phyloP scores from a whole-genome alignment of 2,113 vertebrate species.

The Nyctibius bracteatus region DNA sequence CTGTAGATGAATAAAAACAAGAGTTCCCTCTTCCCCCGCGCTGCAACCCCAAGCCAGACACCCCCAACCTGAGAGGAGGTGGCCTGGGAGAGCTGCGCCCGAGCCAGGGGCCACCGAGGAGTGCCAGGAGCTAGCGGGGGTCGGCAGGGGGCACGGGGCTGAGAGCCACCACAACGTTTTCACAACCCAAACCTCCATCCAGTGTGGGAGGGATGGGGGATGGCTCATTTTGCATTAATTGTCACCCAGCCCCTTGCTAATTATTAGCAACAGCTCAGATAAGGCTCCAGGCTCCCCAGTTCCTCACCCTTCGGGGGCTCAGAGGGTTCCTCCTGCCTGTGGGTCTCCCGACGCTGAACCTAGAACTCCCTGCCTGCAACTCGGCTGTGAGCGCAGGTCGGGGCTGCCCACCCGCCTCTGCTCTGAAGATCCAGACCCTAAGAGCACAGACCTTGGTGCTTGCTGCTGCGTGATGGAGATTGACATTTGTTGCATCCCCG shows the following conservation, averaged over 20 bases:
- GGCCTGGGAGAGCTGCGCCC: not conserved
- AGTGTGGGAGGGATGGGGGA: not conserved
- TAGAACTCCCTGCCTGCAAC: not conserved
- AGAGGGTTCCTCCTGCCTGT: not conserved
- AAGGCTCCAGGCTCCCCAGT: not conserved
- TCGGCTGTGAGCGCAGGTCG: not conserved
- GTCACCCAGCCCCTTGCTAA: conserved; percentile 8
- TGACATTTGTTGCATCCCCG: not conserved
- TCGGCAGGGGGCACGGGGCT: not conserved
- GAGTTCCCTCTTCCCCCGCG: not conserved
- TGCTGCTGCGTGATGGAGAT: not conserved
- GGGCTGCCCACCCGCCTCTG: not conserved
- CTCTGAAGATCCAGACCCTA: not conserved
- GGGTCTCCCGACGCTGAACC: not conserved
- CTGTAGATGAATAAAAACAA: conserved; percentile 28
- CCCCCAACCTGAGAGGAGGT: not conserved
- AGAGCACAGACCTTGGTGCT: not conserved
- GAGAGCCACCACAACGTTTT: not conserved
- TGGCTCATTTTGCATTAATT: conserved; percentile 26
- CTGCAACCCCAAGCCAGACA: not conserved
- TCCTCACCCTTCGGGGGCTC: not conserved
- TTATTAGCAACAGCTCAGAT: conserved; percentile 35
- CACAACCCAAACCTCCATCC: not conserved
- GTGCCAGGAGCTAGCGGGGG: not conserved
- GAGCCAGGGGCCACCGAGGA: rapidly evolving